phyloP scores from a whole-genome alignment of 2,797 vertebrate genomes.

The Gallirallus australis region DNA sequence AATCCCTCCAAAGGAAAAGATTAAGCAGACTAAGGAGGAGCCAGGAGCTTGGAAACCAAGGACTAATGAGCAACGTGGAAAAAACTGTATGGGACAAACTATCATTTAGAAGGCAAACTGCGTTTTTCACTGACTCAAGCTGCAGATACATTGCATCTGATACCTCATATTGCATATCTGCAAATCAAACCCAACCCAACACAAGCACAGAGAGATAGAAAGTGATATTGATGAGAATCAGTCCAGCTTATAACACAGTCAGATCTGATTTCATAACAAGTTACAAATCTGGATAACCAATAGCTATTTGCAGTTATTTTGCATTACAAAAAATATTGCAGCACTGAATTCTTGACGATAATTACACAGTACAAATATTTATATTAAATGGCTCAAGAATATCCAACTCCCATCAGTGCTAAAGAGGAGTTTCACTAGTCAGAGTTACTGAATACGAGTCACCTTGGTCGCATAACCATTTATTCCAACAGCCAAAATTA shows the following conservation, averaged over 20 bases:
- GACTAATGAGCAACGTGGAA: background rate
- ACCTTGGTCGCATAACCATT: background rate
- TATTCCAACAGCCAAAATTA: background rate
- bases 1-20: background rate
- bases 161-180: background rate
- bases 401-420: background rate
- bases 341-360: background rate
- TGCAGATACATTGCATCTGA: background rate
- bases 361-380: background rate
- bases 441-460: background rate
- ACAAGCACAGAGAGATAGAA: background rate
- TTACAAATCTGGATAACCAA: background rate
- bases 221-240: background rate
- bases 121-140: background rate
- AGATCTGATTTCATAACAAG: background rate
- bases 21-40: background rate
- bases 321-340: background rate
- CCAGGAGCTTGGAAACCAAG: background rate
- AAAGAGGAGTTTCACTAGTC: background rate
- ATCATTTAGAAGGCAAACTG: background rate
- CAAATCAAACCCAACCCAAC: background rate
- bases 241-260: background rate
- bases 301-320: background rate
- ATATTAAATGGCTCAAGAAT: background rate
- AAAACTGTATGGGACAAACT: background rate